Evolutionary conservation across 1,140 invertebrate species (phyloP).

Genomic region (Brachionus angularis): DNA sequence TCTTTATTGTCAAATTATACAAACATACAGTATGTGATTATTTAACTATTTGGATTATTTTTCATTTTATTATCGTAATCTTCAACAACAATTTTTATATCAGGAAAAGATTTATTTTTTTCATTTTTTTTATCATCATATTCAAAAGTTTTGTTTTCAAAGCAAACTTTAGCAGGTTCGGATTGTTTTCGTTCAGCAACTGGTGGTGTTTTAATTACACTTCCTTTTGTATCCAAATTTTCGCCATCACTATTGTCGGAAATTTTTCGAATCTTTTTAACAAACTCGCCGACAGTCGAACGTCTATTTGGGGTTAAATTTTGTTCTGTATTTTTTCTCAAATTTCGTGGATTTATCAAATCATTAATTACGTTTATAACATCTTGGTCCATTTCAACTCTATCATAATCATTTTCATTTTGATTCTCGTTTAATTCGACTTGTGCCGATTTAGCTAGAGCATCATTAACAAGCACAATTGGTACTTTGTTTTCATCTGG

Average conservation of each 20-base stretch:
- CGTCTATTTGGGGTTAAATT: no score
- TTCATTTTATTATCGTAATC: constrained; percentile 1
- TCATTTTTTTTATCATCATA: no score
- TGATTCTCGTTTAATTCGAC: background rate
- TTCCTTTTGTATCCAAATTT: background rate
- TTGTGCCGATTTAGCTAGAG: background rate
- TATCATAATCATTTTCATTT: no score
- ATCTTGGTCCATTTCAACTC: constrained; percentile 7
- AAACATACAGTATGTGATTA: no score
- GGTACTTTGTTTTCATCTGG: constrained; percentile 16
- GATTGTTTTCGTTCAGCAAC: no score
- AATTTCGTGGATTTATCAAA: background rate
- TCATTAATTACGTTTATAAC: constrained; percentile 13
- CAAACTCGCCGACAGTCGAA: background rate
- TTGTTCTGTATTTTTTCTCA: background rate
- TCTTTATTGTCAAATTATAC: no score
- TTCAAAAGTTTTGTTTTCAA: no score
- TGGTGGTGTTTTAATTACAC: no score
- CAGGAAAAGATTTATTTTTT: no score
- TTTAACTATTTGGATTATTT: no score
- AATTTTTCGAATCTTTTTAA: background rate
- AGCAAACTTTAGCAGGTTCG: no score
- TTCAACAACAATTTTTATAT: background rate
- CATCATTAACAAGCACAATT: background rate
- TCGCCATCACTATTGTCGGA: background rate